Evolutionary conservation across 2,888 invertebrate species (phyloP), one percentile per base, ranked within the genome.

Genomic region (Callimorpha dominula): DNA sequence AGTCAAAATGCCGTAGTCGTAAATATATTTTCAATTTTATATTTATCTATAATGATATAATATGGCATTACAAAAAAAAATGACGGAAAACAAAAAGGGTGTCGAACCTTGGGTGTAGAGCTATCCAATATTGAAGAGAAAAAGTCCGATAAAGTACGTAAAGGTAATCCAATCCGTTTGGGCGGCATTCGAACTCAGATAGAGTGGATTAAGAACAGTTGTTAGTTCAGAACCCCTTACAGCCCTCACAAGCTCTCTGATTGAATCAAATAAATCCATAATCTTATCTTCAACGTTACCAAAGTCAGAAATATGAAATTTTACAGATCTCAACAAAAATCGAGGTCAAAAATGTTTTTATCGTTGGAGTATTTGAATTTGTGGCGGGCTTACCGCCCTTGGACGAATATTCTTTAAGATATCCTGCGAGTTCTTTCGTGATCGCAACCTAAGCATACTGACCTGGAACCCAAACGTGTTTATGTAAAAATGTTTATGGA

Each of bases 321-420:
- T 90, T 86, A 88, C 86, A 87, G 87, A 87, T 88, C 84, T 87
- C 86, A 81, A 86, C 87, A 88, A 87, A 89, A 90, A 89, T 82
- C 84, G 85, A 88, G 90, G 92, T 90, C 87, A 88, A 84, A 89
- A 91, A 90, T 92, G 88, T 89, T 92, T 91, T 92, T 90, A 90
- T 89, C 88, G 88, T 85, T 89, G 78, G 80, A 89, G 88, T 91
- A 93, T 94, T 93, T 92, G 93, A 93, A 91, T 92, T 91, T 91
- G 86, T 87, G 86, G 81, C 87, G 81, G 86, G 88, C 87, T 90
- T 83, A 83, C 81, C 87, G 89, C 87, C 87, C 88, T 85, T 88
- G 81, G 88, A 89, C 87, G 89, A 91, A 92, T 92, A 91, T 90
- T 89, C 88, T 88, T 88, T 88, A 87, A 90, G 87, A 80, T 78